Evolutionary conservation across 2,888 invertebrate species (phyloP), one percentile per base, ranked within the genome.

Genomic region (Agrypnus murinus): DNA sequence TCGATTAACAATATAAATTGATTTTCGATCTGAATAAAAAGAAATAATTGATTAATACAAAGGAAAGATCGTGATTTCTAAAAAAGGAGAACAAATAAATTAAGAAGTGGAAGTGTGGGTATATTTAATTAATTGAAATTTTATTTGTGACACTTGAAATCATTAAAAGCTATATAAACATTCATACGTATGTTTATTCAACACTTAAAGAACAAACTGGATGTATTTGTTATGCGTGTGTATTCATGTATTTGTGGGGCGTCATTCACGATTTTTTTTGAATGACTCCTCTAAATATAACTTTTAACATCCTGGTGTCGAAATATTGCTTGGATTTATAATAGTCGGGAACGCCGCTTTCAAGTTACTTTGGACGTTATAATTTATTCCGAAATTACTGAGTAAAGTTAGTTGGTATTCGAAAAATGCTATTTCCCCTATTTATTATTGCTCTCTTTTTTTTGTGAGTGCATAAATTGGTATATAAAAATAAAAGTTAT

Each of bases 251-350:
- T 25, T 48, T 57, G 65, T 57, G 57, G 59, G 65, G 48, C 69
- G 65, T 69, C 69, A 72, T 72, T 66, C 63, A 70, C 12, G 66
- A 70, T 67, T 70, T 72, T 70, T 67, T 70, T 67, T 72, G 72
- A 72, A 72, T 72, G 72, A 60, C 63, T 70, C 55, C 43, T 73
- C 64, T 71, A 65, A 70, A 73, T 70, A 63, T 73, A 73, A 63
- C 71, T 65, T 38, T 65, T 46, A 46, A 71, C 70, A 68, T 67
- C 73, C 70, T 68, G 73, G 66, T 67, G 73, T 65, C 40, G 64
- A 70, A 73, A 70, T 69, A 65, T 71, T 50, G 63, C 32, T 34
- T 31, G 31, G 45, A 67, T 66, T 66, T 59, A 71, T 69, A 58
- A 60, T 53, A 38, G 59, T 12, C 45, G 25, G 31, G 59, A 15